Evolutionary conservation across 1,140 invertebrate genomes (phyloP), one percentile per base, ranked within the genome.

Genomic region (Monomorium pharaonis): DNA sequence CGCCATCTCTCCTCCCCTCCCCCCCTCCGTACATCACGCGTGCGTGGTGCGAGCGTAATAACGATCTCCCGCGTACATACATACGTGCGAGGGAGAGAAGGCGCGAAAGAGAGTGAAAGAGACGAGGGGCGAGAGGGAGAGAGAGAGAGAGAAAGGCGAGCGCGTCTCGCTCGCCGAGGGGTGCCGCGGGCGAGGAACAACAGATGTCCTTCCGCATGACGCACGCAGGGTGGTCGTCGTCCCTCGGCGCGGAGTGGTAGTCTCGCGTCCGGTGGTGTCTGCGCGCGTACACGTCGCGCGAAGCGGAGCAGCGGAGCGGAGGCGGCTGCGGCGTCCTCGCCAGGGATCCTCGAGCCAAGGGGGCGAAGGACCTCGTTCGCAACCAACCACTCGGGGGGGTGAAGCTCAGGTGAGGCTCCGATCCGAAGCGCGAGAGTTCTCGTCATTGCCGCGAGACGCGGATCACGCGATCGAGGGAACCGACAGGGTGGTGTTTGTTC

Each of bases 151-250:
- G 18, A 24, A 27, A 51, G 10, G 16, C 21, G 49, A 21, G 27
- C 42, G 27, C 42, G 49, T 37, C 49, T 56, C 51, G 49, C 49
- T 51, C 56, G 60, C 16, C 42, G 63, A 62, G 58, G 62, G 88
- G 63, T 62, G 78, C 51, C 65, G 90, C 87, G 89, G 78, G 78
- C 92, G 88, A 92, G 91, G 90, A 88, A 88, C 91, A 93, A 92
- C 92, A 93, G 93, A 93, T 94, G 93, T 93, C 88, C 87, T 91
- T 89, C 89, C 84, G 87, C 78, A 92, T 93, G 91, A 93, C 92
- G 92, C 92, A 92, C 90, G 76, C 76, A 87, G 90, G 81, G 88
- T 86, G 89, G 86, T 84, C 67, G 81, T 85, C 88, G 33, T 37
- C 5, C 33, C 33, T 37, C 37, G 69, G 67, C 56, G 51, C 76